phyloP scores from a whole-genome alignment of 2,888 invertebrate species.

The Tachina lurida region DNA sequence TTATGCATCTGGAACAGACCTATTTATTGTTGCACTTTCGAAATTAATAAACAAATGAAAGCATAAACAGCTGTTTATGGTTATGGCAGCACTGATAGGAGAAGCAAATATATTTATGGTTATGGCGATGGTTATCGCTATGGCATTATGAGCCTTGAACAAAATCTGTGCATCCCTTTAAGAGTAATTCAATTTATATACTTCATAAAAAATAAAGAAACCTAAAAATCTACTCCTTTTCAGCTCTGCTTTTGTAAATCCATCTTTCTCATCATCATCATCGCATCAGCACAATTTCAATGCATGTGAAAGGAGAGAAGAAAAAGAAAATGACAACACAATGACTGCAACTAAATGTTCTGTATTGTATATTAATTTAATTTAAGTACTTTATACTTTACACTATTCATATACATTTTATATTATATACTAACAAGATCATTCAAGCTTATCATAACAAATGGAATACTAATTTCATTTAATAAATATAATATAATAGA shows the following conservation, averaged over 20 bases:
- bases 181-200: too few species aligned
- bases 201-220: background rate
- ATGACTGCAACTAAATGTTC: background rate
- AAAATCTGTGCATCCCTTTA: too few species aligned
- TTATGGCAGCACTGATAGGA: too few species aligned
- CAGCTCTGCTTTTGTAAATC: background rate
- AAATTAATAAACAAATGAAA: too few species aligned
- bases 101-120: too few species aligned
- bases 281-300: slow-evolving; percentile 12
- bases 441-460: slow-evolving; percentile 59
- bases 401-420: slow-evolving; percentile 45
- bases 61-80: too few species aligned
- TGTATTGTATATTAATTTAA: slow-evolving; percentile 62
- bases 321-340: background rate
- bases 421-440: background rate
- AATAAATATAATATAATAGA: slow-evolving; percentile 36
- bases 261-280: background rate
- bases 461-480: slow-evolving; percentile 63
- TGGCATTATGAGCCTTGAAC: too few species aligned
- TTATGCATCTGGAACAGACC: too few species aligned
- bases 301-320: background rate
- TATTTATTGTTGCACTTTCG: too few species aligned
- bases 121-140: too few species aligned
- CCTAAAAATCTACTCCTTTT: background rate
- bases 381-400: slow-evolving; percentile 13